Conservation (phyloP, 2,797 vertebrate genomes). For the Tapera naevia region DNA sequence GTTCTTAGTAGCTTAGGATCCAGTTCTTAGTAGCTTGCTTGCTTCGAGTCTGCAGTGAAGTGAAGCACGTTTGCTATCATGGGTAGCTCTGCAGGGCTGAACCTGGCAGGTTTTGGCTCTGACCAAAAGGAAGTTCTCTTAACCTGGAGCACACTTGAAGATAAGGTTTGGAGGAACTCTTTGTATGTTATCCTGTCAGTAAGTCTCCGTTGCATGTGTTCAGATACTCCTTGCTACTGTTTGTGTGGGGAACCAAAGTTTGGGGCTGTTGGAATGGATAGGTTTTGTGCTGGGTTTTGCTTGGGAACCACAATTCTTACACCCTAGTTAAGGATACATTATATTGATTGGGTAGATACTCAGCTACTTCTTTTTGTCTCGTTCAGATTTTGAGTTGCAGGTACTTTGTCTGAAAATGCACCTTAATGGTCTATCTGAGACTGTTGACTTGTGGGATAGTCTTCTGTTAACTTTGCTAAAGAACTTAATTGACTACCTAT, state of each 20-base stretch:
- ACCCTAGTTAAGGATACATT: rapidly evolving
- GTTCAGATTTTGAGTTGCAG: neutral
- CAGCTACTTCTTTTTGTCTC: neutral
- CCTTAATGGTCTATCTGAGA: neutral
- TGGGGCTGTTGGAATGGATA: neutral
- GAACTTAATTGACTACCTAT: neutral
- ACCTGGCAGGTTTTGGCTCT: neutral
- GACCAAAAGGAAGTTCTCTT: neutral
- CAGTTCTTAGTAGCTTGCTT: neutral
- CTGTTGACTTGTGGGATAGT: neutral
- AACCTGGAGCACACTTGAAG: neutral
- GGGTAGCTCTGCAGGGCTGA: neutral
- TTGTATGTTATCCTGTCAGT: neutral
- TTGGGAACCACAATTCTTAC: neutral
- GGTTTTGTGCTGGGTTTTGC: neutral
- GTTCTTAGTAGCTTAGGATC: too few species aligned
- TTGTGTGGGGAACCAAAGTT: neutral
- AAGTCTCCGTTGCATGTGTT: neutral
- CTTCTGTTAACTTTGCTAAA: neutral
- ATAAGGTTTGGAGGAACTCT: neutral
- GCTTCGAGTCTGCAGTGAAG: neutral
- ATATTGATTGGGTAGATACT: neutral
- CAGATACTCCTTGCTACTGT: neutral
- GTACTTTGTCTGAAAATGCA: neutral
- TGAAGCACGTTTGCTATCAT: rapidly evolving